These are phyloP conservation scores for Sebastes minor DNA, from an alignment of 2,797 vertebrate species.

Conservation along the genomic window DNA sequence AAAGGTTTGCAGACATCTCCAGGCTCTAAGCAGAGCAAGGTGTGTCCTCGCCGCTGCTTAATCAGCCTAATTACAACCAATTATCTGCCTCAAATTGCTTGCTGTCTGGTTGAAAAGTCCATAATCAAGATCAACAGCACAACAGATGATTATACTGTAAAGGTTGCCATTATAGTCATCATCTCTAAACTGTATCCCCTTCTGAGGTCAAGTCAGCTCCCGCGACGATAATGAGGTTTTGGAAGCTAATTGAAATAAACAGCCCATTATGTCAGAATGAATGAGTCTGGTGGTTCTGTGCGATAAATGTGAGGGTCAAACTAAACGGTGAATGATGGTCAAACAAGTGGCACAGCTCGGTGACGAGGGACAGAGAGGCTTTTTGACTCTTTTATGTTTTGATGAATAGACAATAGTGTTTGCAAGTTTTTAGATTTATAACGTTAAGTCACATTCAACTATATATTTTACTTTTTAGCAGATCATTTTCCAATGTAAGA, in stretches of 20 bases:
- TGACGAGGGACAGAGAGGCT: background rate
- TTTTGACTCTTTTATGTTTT: background rate
- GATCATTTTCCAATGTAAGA: background rate
- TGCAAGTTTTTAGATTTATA: background rate
- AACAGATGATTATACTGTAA: slow-evolving; percentile 57
- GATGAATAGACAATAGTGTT: too few species aligned
- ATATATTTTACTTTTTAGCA: background rate
- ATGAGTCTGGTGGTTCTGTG: background rate
- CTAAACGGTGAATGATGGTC: background rate
- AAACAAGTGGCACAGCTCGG: background rate
- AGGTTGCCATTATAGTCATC: slow-evolving; percentile 46
- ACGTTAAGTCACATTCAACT: background rate
- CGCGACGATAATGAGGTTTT: slow-evolving; percentile 53
- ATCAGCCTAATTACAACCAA: slow-evolving; percentile 73
- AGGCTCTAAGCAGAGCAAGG: slow-evolving; percentile 13
- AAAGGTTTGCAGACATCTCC: slow-evolving; percentile 10
- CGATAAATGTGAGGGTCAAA: slow-evolving; percentile 11
- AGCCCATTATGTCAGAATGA: slow-evolving; percentile 50
- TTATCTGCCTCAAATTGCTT: slow-evolving; percentile 68
- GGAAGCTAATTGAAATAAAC: slow-evolving; percentile 71
- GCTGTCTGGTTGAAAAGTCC: slow-evolving; percentile 65
- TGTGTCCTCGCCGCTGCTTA: slow-evolving; percentile 47
- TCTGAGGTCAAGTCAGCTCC: slow-evolving; percentile 35
- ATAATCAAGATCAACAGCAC: slow-evolving; percentile 67
- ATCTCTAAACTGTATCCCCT: slow-evolving; percentile 40